Evolutionary conservation across 1,140 invertebrate species (phyloP).

Genomic region (Scaptomyza hsui): DNA sequence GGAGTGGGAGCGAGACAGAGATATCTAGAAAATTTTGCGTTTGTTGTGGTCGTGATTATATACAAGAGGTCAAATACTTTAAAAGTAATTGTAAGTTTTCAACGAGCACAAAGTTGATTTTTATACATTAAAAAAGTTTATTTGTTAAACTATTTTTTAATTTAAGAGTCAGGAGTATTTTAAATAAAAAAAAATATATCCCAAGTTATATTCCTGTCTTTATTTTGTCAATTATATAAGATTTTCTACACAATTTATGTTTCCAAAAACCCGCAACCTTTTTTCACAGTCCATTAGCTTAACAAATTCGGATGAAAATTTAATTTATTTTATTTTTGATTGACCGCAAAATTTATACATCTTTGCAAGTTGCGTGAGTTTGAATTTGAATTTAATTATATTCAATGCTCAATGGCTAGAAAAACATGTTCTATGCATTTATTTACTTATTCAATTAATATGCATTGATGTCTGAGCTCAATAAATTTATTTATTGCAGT

Average conservation of each 20-base stretch:
- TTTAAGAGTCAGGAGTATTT: no score
- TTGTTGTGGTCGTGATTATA: constrained; percentile 19
- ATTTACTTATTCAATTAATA: constrained; percentile 42
- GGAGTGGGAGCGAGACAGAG: constrained; percentile 24
- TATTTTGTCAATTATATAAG: no score
- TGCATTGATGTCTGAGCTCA: constrained; percentile 27
- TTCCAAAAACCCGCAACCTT: background rate
- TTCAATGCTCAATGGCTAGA: constrained; percentile 17
- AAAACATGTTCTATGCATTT: constrained; percentile 40
- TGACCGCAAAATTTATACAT: constrained; percentile 14
- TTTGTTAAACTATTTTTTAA: no score
- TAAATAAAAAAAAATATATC: no score
- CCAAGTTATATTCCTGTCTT: no score
- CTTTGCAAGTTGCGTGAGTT: constrained; percentile 11
- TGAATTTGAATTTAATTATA: constrained; percentile 18
- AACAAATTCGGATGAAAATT: background rate
- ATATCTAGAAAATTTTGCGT: background rate
- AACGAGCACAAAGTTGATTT: background rate
- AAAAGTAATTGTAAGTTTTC: constrained; percentile 19
- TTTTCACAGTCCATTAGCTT: background rate
- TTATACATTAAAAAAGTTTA: no score
- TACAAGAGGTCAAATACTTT: constrained; percentile 13
- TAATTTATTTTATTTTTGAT: background rate
- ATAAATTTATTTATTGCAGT: constrained; percentile 44
- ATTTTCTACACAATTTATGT: no score